These are phyloP conservation scores for Cantharis rufa DNA, from an alignment of 2,888 invertebrate species.

Conservation along the genomic window DNA sequence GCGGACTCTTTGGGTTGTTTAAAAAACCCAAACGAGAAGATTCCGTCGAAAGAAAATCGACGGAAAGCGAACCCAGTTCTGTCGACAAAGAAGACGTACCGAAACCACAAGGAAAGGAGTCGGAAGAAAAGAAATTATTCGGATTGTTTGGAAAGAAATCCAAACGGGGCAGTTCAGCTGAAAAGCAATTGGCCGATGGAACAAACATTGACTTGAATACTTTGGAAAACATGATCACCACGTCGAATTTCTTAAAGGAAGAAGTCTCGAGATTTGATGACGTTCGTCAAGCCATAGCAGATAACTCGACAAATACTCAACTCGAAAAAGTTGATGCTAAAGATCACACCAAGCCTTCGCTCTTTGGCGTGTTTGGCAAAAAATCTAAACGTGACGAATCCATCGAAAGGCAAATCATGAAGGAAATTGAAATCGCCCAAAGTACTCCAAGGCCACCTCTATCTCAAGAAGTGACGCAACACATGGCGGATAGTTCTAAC, in stretches of 20 bases:
- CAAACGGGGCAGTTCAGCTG: neutral
- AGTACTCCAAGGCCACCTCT: neutral
- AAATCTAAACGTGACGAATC: conserved; percentile 15
- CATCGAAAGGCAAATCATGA: neutral
- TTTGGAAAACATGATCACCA: neutral
- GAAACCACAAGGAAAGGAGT: conserved; percentile 27
- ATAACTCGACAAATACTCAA: neutral
- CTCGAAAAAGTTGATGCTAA: neutral
- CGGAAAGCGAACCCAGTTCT: neutral
- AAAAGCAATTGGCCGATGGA: neutral
- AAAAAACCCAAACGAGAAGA: conserved; percentile 41
- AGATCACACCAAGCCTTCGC: neutral
- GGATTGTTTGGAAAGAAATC: neutral
- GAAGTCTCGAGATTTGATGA: neutral
- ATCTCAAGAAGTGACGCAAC: neutral
- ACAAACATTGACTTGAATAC: neutral
- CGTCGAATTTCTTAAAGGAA: neutral
- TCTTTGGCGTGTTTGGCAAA: conserved; percentile 22
- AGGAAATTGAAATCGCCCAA: neutral
- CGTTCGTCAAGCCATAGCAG: neutral
- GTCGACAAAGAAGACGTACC: neutral
- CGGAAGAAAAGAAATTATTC: conserved; percentile 8
- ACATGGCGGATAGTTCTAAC: conserved; percentile 9
- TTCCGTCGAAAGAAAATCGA: conserved; percentile 26
- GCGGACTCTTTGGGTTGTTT: conserved; percentile 42